Percentiles rank a stretch among this genome's conserved stretches.
phyloP scores from a whole-genome alignment of 1,140 invertebrate genomes.

The Brachionus asplanchnoidis region DNA sequence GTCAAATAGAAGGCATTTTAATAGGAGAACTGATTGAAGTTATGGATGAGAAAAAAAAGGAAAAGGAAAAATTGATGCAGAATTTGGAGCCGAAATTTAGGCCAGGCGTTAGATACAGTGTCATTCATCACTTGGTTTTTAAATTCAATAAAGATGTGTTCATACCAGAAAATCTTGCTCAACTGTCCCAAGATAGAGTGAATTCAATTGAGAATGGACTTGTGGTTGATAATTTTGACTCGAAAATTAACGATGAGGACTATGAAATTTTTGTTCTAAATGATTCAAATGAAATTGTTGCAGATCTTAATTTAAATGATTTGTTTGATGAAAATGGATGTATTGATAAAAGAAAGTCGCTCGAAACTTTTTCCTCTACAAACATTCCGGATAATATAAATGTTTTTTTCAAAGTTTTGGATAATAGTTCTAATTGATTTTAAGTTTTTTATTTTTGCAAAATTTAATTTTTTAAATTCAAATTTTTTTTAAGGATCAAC shows the following conservation, averaged over 20 bases:
- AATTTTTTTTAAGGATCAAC: background rate
- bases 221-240: background rate
- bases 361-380: background rate
- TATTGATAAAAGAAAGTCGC: slow-evolving; percentile 10
- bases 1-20: slow-evolving; percentile 13
- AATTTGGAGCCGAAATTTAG: background rate
- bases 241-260: background rate
- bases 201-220: background rate
- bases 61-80: background rate
- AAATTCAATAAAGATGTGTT: slow-evolving; percentile 15
- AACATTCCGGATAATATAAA: slow-evolving; percentile 9
- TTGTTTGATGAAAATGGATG: slow-evolving; percentile 14
- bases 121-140: slow-evolving; percentile 19
- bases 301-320: background rate
- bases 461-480: background rate
- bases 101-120: background rate
- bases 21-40: slow-evolving; percentile 4
- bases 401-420: slow-evolving; percentile 20
- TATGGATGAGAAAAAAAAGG: slow-evolving; percentile 8
- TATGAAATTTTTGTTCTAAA: slow-evolving; percentile 24
- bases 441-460: background rate
- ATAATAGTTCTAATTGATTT: background rate
- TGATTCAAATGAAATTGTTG: slow-evolving; percentile 4
- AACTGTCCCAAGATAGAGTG: background rate
- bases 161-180: background rate